phyloP scores from a whole-genome alignment of 1,140 invertebrate genomes.

The Hyphantria cunea region DNA sequence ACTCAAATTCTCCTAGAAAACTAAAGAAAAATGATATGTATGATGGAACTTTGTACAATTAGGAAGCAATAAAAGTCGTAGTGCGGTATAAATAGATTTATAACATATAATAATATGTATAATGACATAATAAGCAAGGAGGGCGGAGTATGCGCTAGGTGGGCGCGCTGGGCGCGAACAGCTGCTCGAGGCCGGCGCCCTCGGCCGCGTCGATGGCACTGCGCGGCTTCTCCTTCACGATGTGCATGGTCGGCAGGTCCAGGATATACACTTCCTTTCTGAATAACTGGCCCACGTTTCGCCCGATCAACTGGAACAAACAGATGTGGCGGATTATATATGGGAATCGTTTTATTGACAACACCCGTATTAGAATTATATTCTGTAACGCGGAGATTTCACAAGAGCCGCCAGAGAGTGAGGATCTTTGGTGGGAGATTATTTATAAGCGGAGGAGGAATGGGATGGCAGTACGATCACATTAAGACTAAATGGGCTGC shows the following conservation, averaged over 20 bases:
- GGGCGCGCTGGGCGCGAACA: conserved; percentile 72
- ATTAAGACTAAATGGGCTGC: too few species aligned
- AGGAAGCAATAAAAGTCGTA: neutral
- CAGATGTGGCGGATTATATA: too few species aligned
- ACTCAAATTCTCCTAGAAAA: too few species aligned
- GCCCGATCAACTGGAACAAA: conserved; percentile 86
- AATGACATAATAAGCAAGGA: conserved; percentile 12
- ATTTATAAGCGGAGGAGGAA: too few species aligned
- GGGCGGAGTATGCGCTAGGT: conserved; percentile 46
- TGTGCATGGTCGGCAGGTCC: conserved; percentile 87
- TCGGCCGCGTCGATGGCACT: conserved; percentile 70
- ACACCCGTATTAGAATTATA: too few species aligned
- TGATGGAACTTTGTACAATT: neutral
- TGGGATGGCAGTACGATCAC: too few species aligned
- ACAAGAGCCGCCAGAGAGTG: too few species aligned
- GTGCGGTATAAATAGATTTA: conserved; percentile 27
- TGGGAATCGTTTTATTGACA: too few species aligned
- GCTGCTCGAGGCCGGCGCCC: conserved; percentile 74
- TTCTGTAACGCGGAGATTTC: too few species aligned
- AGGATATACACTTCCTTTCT: conserved; percentile 92
- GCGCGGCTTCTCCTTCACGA: conserved; percentile 73
- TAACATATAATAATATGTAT: conserved; percentile 14
- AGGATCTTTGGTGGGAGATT: too few species aligned
- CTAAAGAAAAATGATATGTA: too few species aligned
- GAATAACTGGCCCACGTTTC: conserved; percentile 92